A percentile compares a stretch with the other conserved stretches of the same genome.
Conservation (phyloP, 2,888 invertebrate genomes). For the Mechanitis messenoides region DNA sequence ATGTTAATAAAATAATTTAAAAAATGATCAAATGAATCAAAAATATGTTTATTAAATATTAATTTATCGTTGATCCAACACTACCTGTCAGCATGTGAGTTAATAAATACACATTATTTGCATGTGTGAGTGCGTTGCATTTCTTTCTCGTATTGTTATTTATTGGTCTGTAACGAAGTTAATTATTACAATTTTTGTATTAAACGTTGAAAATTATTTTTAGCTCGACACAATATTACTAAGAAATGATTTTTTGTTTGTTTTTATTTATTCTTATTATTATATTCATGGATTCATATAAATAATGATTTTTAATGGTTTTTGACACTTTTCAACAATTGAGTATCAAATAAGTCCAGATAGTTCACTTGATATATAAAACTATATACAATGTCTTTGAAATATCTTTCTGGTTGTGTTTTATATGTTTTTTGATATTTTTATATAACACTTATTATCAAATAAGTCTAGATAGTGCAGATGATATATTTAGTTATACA, state of each 20-base stretch:
- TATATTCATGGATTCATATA: background rate
- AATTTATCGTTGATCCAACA: slow-evolving; percentile 32
- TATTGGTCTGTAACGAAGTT: slow-evolving; percentile 76
- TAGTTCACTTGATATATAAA: too few relatives aligned
- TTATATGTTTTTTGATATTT: too few relatives aligned
- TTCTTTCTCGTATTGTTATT: slow-evolving; percentile 76
- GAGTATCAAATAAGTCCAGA: too few relatives aligned
- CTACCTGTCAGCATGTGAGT: slow-evolving; percentile 19
- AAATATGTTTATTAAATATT: background rate
- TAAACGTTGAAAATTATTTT: slow-evolving; percentile 77
- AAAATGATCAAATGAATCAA: too few relatives aligned
- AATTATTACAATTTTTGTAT: slow-evolving; percentile 77
- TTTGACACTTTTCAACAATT: too few relatives aligned
- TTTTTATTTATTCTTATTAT: slow-evolving; percentile 8
- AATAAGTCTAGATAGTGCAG: too few relatives aligned
- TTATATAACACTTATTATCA: too few relatives aligned
- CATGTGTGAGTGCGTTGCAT: slow-evolving; percentile 60
- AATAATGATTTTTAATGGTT: too few relatives aligned
- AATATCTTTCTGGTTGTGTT: too few relatives aligned
- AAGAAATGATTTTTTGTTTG: slow-evolving; percentile 41
- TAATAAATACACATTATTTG: slow-evolving; percentile 28
- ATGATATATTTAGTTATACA: too few relatives aligned
- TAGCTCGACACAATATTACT: slow-evolving; percentile 67
- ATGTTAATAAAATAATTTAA: background rate
- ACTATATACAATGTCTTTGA: too few relatives aligned